Conservation (phyloP, 2,888 invertebrate species). For the Teleiodes luculella region DNA sequence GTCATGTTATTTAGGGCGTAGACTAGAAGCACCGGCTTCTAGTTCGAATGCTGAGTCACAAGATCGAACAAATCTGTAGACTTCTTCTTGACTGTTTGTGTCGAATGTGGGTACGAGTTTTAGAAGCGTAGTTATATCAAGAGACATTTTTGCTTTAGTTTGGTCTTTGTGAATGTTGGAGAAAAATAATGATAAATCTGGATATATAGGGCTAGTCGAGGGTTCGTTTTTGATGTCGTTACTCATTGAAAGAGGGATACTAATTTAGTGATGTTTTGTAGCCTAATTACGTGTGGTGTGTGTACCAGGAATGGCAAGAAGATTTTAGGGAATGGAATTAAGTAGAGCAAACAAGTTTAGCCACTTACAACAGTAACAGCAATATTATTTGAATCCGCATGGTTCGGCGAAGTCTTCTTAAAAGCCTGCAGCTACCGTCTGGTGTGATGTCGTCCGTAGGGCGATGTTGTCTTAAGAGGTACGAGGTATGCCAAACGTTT, state of each 20-base stretch:
- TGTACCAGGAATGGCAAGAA: neutral
- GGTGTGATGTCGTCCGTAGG: too few relatives aligned
- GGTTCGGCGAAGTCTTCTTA: neutral
- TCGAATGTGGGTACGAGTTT: conserved; percentile 19
- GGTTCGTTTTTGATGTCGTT: too few relatives aligned
- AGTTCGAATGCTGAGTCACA: conserved; percentile 22
- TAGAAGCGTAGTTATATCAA: neutral
- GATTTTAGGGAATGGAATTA: neutral
- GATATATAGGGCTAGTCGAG: too few relatives aligned
- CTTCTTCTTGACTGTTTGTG: conserved; percentile 13
- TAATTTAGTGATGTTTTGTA: too few relatives aligned
- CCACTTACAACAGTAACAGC: neutral
- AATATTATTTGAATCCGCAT: neutral
- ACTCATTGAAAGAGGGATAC: too few relatives aligned
- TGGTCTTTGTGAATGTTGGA: neutral
- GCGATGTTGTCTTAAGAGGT: too few relatives aligned
- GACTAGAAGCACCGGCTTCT: conserved; percentile 8
- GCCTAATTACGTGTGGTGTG: neutral
- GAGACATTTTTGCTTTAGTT: too few relatives aligned
- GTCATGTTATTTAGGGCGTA: conserved; percentile 22
- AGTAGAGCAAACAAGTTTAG: neutral
- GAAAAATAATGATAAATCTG: too few relatives aligned
- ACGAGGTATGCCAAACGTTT: too few relatives aligned
- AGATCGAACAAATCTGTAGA: conserved; percentile 22
- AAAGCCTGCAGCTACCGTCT: neutral